A percentile compares a stretch with the other conserved stretches of the same genome.
Evolutionary conservation across 2,888 invertebrate species (phyloP).

Genomic region (Apodemia duryi): DNA sequence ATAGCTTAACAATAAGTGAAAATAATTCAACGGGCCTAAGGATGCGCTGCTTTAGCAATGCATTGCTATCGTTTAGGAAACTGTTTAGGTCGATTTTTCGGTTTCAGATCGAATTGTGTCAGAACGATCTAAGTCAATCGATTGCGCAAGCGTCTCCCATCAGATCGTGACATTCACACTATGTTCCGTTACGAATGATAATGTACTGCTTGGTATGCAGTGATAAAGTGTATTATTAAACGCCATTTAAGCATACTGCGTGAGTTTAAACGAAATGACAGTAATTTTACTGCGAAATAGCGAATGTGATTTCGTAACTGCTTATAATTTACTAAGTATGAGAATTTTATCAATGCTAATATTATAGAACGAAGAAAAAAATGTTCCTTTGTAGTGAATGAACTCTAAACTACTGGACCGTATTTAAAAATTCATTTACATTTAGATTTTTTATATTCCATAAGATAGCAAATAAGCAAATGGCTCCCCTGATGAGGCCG

Average conservation of each 20-base stretch:
- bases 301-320: constrained; percentile 10
- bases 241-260: constrained; percentile 3
- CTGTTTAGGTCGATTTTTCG: background rate
- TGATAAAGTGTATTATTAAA: constrained; percentile 13
- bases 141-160: constrained; percentile 18
- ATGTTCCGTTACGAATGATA: constrained; percentile 18
- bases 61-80: background rate
- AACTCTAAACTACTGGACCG: too few species aligned
- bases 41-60: too few species aligned
- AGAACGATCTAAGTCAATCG: constrained; percentile 15
- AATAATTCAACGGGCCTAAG: too few species aligned
- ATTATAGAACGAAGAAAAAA: background rate
- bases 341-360: background rate
- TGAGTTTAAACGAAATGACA: constrained; percentile 11
- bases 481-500: too few species aligned
- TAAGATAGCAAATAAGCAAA: background rate
- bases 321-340: background rate
- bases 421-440: too few species aligned
- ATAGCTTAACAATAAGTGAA: too few species aligned
- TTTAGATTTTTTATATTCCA: background rate
- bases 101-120: background rate
- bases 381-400: too few species aligned
- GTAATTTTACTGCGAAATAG: constrained; percentile 4
- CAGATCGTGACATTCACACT: constrained; percentile 21
- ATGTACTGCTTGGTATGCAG: constrained; percentile 16